Conservation (phyloP, 23 tunicate genomes). For the Ciona savignyi region DNA sequence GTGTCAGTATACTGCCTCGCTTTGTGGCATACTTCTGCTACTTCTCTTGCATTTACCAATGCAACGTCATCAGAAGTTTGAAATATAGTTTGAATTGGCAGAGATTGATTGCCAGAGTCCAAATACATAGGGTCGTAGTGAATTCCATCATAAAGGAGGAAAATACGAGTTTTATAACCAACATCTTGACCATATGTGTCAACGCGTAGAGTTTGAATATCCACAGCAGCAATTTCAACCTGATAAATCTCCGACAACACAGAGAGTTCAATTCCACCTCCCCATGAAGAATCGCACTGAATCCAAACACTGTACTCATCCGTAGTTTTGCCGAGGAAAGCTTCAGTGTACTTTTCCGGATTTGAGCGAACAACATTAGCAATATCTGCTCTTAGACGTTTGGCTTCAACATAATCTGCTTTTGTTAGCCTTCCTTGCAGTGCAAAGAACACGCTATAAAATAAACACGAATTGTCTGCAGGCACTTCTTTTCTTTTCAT, state of each 20-base stretch:
- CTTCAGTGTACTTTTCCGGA: slow-evolving; percentile 77
- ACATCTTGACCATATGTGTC: slow-evolving; percentile 82
- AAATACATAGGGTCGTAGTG: slow-evolving; percentile 88
- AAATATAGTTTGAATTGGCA: slow-evolving; percentile 73
- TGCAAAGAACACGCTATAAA: slow-evolving; percentile 83
- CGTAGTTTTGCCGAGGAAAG: slow-evolving; percentile 60
- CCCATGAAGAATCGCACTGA: slow-evolving; percentile 93
- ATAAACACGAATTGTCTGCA: slow-evolving; percentile 92
- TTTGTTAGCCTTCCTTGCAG: slow-evolving; percentile 56
- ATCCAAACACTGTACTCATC: slow-evolving; percentile 87
- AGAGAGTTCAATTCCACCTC: slow-evolving; percentile 86
- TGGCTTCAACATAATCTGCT: slow-evolving; percentile 39
- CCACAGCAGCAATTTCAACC: slow-evolving; percentile 88
- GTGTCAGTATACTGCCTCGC: slow-evolving; percentile 69
- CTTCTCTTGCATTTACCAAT: slow-evolving; percentile 38
- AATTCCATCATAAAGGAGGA: slow-evolving; percentile 76
- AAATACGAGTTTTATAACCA: slow-evolving; percentile 42
- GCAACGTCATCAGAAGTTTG: slow-evolving; percentile 42
- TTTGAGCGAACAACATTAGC: slow-evolving; percentile 55
- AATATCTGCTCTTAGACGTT: slow-evolving; percentile 45
- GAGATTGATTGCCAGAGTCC: slow-evolving; percentile 22
- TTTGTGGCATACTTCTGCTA: slow-evolving; percentile 46
- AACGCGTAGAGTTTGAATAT: slow-evolving; percentile 66
- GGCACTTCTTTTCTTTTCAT: slow-evolving; percentile 82
- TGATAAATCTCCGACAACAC: slow-evolving; percentile 61